Base-by-base conservation (phyloP, 2,888 invertebrate genomes). In the Didymodactylos carnosus region DNA sequence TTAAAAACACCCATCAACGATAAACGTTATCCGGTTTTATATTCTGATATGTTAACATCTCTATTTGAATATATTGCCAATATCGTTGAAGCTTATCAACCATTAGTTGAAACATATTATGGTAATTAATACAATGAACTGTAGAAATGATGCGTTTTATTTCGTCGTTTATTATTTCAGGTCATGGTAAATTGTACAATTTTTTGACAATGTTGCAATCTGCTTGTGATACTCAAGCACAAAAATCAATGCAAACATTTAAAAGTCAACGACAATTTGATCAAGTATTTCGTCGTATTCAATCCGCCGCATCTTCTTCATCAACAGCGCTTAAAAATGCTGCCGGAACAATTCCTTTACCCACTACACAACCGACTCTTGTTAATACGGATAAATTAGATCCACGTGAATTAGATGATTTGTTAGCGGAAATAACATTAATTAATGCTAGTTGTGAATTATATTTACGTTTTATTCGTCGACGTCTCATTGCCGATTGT, bases 381-480 rank as follows among this genome's bases (percentile, higher is more conserved):
- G 72, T 80, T 80, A 72, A 78, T 78, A 73, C 73, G 79, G 74
- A 78, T 79, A 81, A 81, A 77, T 77, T 85, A 25, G 91, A 92
- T 83, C 89, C 91, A 0, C 89, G 90, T 79, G 90, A 90, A 78
- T 86, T 92, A 73, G 97, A 97, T 85, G 87, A 90, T 0, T 85
- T 92, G 69, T 87, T 97, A 75, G 89, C 90, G 0, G 97, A 98
- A 85, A 87, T 95, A 75, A 92, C 94, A 0, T 86, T 93, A 70
- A 89, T 94, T 85, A 93, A 93, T 84, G 89, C 91, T 0, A 86
- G 94, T 77, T 87, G 91, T n/a, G 91, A 92, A 80, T 85, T 97
- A 29, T 98, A 95, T 83, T 88, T 91, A 78, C 87, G 89, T 78
- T 98, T 97, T 85, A 86, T 97, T 76, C 86, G 88, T 72, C 86